Percentiles rank a stretch among this genome's conserved stretches.
These are phyloP conservation scores for Agapetus fuscipes DNA, from an alignment of 2,888 invertebrate genomes.

Conservation along the genomic window DNA sequence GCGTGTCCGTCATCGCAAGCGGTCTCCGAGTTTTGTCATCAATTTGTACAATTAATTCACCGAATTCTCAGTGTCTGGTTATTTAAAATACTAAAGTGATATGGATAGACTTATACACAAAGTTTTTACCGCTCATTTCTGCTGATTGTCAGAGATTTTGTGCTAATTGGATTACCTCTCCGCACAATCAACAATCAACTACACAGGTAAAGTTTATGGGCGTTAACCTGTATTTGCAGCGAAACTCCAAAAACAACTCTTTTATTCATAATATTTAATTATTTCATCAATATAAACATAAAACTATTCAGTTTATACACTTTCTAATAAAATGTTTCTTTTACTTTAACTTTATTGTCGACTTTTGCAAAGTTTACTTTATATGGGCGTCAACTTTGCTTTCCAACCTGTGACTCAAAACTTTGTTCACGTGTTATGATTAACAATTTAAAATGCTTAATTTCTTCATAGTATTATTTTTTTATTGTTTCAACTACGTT, in stretches of 20 bases:
- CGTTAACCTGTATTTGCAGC: constrained; percentile 18
- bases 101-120: too few relatives aligned
- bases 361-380: constrained; percentile 13
- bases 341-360: not conserved
- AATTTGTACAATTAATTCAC: too few relatives aligned
- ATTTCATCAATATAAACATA: not conserved
- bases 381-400: constrained; percentile 17
- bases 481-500: too few relatives aligned
- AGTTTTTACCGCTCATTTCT: too few relatives aligned
- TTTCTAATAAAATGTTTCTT: not conserved
- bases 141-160: constrained; percentile 6
- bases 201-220: constrained; percentile 21
- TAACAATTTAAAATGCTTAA: too few relatives aligned
- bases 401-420: constrained; percentile 13
- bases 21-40: too few relatives aligned
- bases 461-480: too few relatives aligned
- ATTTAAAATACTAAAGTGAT: too few relatives aligned
- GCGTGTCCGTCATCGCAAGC: too few relatives aligned
- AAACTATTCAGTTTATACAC: constrained; percentile 1
- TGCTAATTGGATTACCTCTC: constrained; percentile 16
- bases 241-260: too few relatives aligned
- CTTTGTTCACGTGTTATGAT: constrained; percentile 11
- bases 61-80: too few relatives aligned
- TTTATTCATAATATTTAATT: too few relatives aligned
- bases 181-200: constrained; percentile 16